Base-by-base conservation (phyloP, 2,888 invertebrate genomes). In the Rotaria magnacalcarata region DNA sequence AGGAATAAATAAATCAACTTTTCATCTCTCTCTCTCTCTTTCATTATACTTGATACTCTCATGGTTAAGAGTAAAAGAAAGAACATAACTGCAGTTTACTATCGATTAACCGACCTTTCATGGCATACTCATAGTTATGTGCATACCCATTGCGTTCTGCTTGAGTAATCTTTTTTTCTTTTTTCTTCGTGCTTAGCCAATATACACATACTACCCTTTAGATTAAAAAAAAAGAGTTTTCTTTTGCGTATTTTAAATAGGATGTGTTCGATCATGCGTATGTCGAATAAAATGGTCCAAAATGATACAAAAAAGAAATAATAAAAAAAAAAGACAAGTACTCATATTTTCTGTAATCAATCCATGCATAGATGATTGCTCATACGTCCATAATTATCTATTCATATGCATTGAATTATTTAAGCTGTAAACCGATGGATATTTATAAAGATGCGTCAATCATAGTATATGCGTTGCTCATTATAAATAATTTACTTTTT, bases 161-260 rank as follows among this genome's bases (percentile, higher is more conserved):
- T 67, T 67, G 67, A 67, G 67, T 67, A 34, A 67, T 67, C 27
- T 67, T 27, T 27, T 34, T 34, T 16, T 16, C 24, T 67, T 34
- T 67, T 67, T 67, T 52, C 16, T 67, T 24, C 27, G 8, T 67
- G 34, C 7, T n/a, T 16, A 67, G 16, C 24, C 34, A 67, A 11
- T 67, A 67, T 27, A 67, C 14, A 67, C 6, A 67, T 8, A 34
- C 19, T 27, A 67, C 16, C 34, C 4, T 11, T 7, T 67, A 27
- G 67, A 67, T 67, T 67, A 67, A 34, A 67, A 34, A 34, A 34
- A 34, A 67, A 67, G 67, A 67, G 16, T 67, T 67, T 67, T 67
- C 5, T 67, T 56, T 56, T 67, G 67, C 67, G 27, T 34, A 11
- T 27, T 14, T 34, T 67, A 11, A 67, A 27, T 67, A 14, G 16